Evolutionary conservation across 2,797 vertebrate species (phyloP).

Genomic region (Acrossocheilus fasciatus): DNA sequence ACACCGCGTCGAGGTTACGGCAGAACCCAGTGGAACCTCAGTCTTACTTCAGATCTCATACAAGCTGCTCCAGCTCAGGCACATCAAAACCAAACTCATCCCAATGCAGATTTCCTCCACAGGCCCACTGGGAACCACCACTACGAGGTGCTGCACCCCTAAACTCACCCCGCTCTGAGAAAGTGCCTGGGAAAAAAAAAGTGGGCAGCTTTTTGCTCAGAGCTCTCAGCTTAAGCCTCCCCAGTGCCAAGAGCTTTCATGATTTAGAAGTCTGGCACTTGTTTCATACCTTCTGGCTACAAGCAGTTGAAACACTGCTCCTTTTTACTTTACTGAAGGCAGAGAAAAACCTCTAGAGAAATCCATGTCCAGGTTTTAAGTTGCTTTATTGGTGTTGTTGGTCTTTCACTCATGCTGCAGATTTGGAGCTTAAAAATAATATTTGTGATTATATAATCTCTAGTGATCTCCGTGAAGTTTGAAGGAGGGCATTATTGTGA

Average conservation of each 20-base stretch:
- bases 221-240: slow-evolving; percentile 78
- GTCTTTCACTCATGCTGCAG: slow-evolving; percentile 68
- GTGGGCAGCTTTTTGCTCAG: slow-evolving; percentile 80
- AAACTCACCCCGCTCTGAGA: slow-evolving; percentile 56
- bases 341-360: slow-evolving; percentile 80
- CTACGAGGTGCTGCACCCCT: slow-evolving; percentile 57
- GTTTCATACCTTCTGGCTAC: slow-evolving; percentile 82
- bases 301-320: slow-evolving; percentile 77
- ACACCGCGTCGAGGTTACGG: slow-evolving; percentile 47
- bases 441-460: slow-evolving; percentile 79
- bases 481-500: slow-evolving; percentile 67
- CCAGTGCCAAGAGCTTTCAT: slow-evolving; percentile 83
- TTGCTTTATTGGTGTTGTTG: slow-evolving; percentile 41
- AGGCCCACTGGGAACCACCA: slow-evolving; percentile 46
- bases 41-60: slow-evolving; percentile 54
- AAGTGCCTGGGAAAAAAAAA: slow-evolving; percentile 70
- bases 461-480: slow-evolving; percentile 71
- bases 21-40: slow-evolving; percentile 46
- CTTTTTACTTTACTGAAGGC: slow-evolving; percentile 67
- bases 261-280: slow-evolving; percentile 80
- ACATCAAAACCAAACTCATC: slow-evolving; percentile 55
- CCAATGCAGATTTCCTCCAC: slow-evolving; percentile 45
- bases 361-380: slow-evolving; percentile 72
- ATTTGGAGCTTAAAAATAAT: slow-evolving; percentile 72
- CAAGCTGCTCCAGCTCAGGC: slow-evolving; percentile 52